Percentiles rank a stretch among this genome's conserved stretches.
Evolutionary conservation across 2,888 invertebrate genomes (phyloP).

Genomic region (Drosophila nigritarsus): DNA sequence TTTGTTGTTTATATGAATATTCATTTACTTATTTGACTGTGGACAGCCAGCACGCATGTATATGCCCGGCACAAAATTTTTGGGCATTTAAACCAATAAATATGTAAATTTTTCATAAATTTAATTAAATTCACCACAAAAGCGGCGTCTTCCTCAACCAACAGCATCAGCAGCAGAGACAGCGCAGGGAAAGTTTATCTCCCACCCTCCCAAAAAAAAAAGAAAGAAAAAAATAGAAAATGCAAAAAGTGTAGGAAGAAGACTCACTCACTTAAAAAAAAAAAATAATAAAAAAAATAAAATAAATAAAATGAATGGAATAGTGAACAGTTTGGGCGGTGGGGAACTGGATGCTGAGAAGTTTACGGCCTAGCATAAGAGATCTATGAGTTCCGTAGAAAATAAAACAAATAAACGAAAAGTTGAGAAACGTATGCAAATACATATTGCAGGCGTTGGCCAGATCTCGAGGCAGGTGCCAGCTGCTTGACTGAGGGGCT

Average conservation of each 20-base stretch:
- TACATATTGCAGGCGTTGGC: conserved; percentile 57
- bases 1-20: conserved; percentile 63
- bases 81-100: conserved; percentile 81
- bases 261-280: conserved; percentile 2
- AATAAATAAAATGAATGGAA: conserved; percentile 21
- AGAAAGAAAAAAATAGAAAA: conserved; percentile 3
- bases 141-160: conserved; percentile 54
- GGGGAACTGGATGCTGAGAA: conserved; percentile 14
- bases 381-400: conserved; percentile 43
- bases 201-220: not conserved
- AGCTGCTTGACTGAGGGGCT: conserved; percentile 50
- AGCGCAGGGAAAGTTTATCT: conserved; percentile 52
- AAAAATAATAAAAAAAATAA: not conserved
- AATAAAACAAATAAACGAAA: conserved; percentile 39
- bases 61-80: conserved; percentile 49
- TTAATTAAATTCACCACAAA: conserved; percentile 81
- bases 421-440: conserved; percentile 75
- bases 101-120: conserved; percentile 82
- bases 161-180: conserved; percentile 30
- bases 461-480: conserved; percentile 67
- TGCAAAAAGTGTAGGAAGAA: conserved; percentile 24
- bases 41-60: conserved; percentile 51
- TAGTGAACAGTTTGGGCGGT: conserved; percentile 28
- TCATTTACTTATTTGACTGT: conserved; percentile 57
- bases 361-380: conserved; percentile 41